Base-by-base conservation (phyloP, 1,140 invertebrate species). In the Diorhabda sublineata region DNA sequence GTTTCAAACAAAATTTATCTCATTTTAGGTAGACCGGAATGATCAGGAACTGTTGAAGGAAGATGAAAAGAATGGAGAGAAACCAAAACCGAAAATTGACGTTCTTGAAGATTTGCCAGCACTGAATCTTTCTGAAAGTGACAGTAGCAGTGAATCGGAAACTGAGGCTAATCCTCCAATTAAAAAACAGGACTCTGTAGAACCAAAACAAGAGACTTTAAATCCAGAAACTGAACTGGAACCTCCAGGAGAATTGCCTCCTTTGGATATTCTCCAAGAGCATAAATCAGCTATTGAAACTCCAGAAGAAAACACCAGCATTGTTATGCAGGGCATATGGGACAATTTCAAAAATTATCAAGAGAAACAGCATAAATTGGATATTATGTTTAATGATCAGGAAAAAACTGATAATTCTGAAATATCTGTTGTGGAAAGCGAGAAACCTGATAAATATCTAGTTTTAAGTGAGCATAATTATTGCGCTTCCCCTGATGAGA, bases 121-220 rank as follows among this genome's bases (percentile, higher is more conserved):
- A 3, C 81, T 92, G 47, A 93, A 94, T 84, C 81, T 94, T 61
- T 93, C 91, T 2, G 92, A 94, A 75, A 90, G 89, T 80, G 89
- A 90, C 74, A 88, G 87, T 69, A 91, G 90, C 78, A 91, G 90
- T 78, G 91, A 92, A 71, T 90, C 88, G 5, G 90, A 91, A 69
- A 82, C 83, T 58, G 89, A 89, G 63, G 76, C 81, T 7, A 78
- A 60, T 6, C 11, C 72, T 56, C 73, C 72, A 43, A 71, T 69
- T 65, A 60, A 64, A 47, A 69, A 68, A 65, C 58, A 75, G 42
- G 69, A 72, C 5, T 62, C 73, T 26, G 44, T 58, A 58, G 42
- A 68, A 64, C 11, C n/a, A 4, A 63, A 63, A 63, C 44, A 42
- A 43, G 44, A 63, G 7, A 11, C n/a, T 43, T 7, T 43, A 7